Base-by-base conservation (phyloP, 2,113 vertebrate species). In the Corythornis cristatus region DNA sequence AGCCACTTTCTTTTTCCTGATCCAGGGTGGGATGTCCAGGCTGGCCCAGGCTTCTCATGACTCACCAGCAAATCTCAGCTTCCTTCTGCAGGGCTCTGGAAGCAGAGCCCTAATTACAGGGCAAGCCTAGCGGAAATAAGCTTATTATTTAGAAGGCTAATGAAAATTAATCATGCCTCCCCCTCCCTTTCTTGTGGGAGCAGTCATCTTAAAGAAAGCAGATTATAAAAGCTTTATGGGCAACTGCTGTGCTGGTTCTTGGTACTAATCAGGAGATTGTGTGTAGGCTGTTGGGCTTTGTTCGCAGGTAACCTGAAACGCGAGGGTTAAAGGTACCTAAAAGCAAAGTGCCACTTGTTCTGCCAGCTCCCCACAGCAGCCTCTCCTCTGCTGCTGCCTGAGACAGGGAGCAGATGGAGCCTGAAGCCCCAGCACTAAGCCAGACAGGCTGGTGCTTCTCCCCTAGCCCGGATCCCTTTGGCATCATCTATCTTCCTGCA, bases 111-210 rank as follows among this genome's bases (percentile, higher is more conserved):
- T 75, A 78, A 86, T 95, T 90, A 89, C 73, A 93, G 86, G 92
- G 86, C 92, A 93, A 86, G 56, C 81, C 42, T 45, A 72, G 89
- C 5, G 23, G 93, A 96, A 96, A 89, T 73, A 68, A 86, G 90
- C 88, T 86, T 75, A 83, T 88, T 93, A 89, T 95, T 96, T 94
- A 96, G 71, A 54, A 92, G 77, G 45, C 77, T 96, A 92, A 96
- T 94, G 90, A 93, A 93, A 94, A 96, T 93, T 89, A 92, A 92
- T 93, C 90, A 90, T 61, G 73, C 80, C 77, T 93, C 77, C 70
- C 35, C 73, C 88, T 93, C 70, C 57, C 58, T 84, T 84, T 88
- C 77, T 87, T 72, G 84, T 71, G 74, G 83, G 80, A 94, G 81
- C 73, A 96, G 53, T 83, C 93, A 86, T 12, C 11, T 75, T 45